Evolutionary conservation across 2,888 invertebrate species (phyloP).

Genomic region (Kryphioiulus occultus): DNA sequence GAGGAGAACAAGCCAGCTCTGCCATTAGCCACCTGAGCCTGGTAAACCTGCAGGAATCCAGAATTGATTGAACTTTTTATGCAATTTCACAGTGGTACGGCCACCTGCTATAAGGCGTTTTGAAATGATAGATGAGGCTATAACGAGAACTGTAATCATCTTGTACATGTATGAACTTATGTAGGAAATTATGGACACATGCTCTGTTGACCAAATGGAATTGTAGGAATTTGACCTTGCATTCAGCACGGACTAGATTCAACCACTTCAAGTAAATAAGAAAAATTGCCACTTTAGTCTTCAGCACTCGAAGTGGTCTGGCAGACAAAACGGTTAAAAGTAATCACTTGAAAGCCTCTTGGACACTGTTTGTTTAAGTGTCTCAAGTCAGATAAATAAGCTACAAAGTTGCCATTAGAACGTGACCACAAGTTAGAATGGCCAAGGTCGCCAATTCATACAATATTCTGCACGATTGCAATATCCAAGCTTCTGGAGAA

Average conservation of each 20-base stretch:
- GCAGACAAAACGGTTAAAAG: background rate
- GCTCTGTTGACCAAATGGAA: background rate
- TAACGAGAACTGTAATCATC: background rate
- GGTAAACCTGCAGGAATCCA: constrained; percentile 5
- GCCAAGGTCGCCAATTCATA: too few relatives aligned
- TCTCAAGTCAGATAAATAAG: background rate
- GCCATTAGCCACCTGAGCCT: background rate
- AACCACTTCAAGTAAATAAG: background rate
- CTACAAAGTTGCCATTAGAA: background rate
- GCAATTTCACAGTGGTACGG: background rate
- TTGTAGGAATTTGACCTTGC: background rate
- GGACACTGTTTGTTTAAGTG: background rate
- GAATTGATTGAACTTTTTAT: background rate
- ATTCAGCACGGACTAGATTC: background rate
- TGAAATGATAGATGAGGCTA: background rate
- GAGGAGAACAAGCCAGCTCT: background rate
- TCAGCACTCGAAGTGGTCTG: background rate
- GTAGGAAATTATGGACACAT: too few relatives aligned
- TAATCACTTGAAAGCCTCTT: background rate
- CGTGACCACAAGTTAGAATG: background rate
- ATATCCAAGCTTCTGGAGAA: too few relatives aligned
- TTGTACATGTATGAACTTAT: too few relatives aligned
- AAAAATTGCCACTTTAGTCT: background rate
- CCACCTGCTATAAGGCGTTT: background rate
- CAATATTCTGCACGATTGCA: too few relatives aligned